These are phyloP conservation scores for Diplogasteroides magnus DNA, from an alignment of 1,140 invertebrate species.

Conservation along the genomic window DNA sequence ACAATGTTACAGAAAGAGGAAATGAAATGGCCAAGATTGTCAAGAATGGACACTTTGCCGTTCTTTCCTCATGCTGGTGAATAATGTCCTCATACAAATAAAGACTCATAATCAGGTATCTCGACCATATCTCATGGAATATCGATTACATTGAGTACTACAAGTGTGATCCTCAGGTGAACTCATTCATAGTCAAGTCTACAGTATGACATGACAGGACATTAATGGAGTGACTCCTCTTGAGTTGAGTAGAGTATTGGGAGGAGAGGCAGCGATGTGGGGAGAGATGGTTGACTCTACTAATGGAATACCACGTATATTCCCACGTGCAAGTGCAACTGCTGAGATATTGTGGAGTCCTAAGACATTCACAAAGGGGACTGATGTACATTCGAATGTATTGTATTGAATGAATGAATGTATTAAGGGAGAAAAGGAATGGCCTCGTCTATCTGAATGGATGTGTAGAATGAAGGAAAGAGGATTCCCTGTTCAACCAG, in stretches of 20 bases:
- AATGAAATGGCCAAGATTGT: slow-evolving; percentile 62
- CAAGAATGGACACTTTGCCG: slow-evolving; percentile 57
- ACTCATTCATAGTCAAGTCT: slow-evolving; percentile 16
- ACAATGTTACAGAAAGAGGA: slow-evolving; percentile 22
- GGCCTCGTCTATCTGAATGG: background rate
- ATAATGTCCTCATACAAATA: slow-evolving; percentile 21
- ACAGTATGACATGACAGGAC: background rate
- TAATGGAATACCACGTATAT: slow-evolving; percentile 31
- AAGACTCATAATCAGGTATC: slow-evolving; percentile 67
- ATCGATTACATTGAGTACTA: slow-evolving; percentile 38
- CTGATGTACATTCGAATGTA: too few relatives aligned
- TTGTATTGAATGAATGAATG: too few relatives aligned
- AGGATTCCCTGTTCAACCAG: background rate
- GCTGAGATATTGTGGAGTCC: background rate
- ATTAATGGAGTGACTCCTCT: background rate
- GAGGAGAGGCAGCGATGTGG: slow-evolving; percentile 85
- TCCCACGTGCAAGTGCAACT: background rate
- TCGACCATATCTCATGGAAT: slow-evolving; percentile 50
- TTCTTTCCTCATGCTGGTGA: slow-evolving; percentile 57
- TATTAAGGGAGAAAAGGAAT: slow-evolving; percentile 24
- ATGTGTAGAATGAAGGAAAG: background rate
- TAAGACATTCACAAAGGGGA: background rate
- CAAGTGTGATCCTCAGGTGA: slow-evolving; percentile 55
- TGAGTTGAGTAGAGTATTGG: slow-evolving; percentile 58
- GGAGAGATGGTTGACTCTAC: slow-evolving; percentile 59